Base-by-base conservation (phyloP, 1,140 invertebrate species). In the Sycobia sp. region DNA sequence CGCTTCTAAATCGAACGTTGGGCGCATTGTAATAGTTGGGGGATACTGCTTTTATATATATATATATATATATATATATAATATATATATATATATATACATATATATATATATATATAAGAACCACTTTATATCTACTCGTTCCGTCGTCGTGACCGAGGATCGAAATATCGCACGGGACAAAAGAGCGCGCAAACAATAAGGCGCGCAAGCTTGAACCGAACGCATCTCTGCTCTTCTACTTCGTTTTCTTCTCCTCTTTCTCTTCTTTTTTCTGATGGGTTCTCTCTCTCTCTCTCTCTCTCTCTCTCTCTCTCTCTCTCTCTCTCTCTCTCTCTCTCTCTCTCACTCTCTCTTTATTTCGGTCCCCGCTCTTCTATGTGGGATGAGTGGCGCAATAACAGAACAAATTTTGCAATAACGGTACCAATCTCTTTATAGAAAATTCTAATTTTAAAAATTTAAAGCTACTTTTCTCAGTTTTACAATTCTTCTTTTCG, bases 151-250 rank as follows among this genome's bases (percentile, higher is more conserved):
- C 25, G 20, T 22, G 11, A 61, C 22, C 49, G 41, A 4, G 32
- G 50, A 62, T 62, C 59, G 23, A 54, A 44, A 47, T 62, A 62
- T 62, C 50, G 20, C 11, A 7, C n/a, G 20, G 38, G 8, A 61
- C 41, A 62, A 62, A 62, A 54, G 50, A 62, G 39, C 34, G 32
- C 27, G 49, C 38, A 49, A 53, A 61, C 58, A 61, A 61, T 61
- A 39, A 60, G 47, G 27, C 38, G 25, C 20, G 10, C 46, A 43
- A 23, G 44, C 32, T 46, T 8, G n/a, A 54, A 27, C 5, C 29
- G 5, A 11, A 32, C 29, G 29, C 4, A 11, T 11, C 11, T 32
- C 16, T 34, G 16, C 23, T 49, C 11, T 4, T 36, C 20, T n/a
- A 3, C 27, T 11, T 51, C 14, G 1, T 23, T 16, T 16, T 2